Evolutionary conservation across 2,113 vertebrate species (phyloP), one percentile per base, ranked within the genome.

Genomic region (Mugil cephalus): DNA sequence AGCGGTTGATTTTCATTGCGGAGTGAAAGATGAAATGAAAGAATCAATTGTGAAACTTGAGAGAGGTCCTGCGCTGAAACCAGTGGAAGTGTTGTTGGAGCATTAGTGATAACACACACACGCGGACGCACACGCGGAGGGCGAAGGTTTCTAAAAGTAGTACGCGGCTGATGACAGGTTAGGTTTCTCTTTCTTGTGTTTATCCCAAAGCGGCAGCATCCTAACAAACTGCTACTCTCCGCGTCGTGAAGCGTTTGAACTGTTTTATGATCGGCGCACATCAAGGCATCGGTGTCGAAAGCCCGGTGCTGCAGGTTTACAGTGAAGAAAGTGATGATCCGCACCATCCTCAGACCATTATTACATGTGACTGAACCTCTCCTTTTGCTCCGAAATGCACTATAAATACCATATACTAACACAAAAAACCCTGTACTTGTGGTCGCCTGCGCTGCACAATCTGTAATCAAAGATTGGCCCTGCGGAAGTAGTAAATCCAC

Each of bases 401-500:
- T 64, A 72, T 82, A 75, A 89, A 84, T 21, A 87, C 58, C 40
- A 17, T 77, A 65, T 45, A 40, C 70, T 58, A n/a, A 69, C 79
- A 90, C 79, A 81, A 35, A 80, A 52, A 77, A 46, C 69, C 77
- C 30, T 62, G 46, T 67, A 77, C 73, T 87, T 85, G 74, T 24
- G 52, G 50, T 18, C 2, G 51, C 0, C 60, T 47, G 40, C 4
- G 63, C 42, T 34, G 60, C 36, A 30, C 45, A 42, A 79, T 67
- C 55, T 89, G 63, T 89, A 81, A 88, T 90, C 82, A 88, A 80
- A 87, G 79, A 81, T 85, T 60, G 78, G 81, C 13, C 11, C 77
- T 21, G 70, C 81, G 68, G 82, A 92, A 83, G 79, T 80, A 68
- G 19, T 70, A 76, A 88, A 74, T 64, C 43, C 56, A 43, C 62